phyloP scores from a whole-genome alignment of 1,140 invertebrate species.

The Lysiphlebus fabarum region DNA sequence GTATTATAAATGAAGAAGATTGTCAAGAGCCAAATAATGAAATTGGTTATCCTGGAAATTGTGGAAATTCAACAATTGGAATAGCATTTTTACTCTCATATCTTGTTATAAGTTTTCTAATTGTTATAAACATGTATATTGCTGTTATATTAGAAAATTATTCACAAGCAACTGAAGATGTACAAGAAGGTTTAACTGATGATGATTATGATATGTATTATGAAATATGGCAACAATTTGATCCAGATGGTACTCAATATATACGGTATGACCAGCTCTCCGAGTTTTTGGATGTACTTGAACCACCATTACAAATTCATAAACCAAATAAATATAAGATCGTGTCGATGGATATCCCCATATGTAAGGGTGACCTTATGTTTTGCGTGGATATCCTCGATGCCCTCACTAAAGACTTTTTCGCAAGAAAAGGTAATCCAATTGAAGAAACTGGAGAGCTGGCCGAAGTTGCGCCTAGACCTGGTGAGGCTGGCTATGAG shows the following conservation, averaged over 20 bases:
- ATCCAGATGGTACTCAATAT: conserved; percentile 96
- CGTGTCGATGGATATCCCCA: conserved; percentile 97
- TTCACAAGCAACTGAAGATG: conserved; percentile 93
- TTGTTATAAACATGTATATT: conserved; percentile 99
- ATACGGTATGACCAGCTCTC: conserved; percentile 90
- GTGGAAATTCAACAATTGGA: conserved; percentile 87
- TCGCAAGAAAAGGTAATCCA: conserved; percentile 89
- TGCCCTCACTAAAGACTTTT: conserved; percentile 93
- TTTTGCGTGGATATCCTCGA: conserved; percentile 98
- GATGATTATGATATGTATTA: conserved; percentile 99
- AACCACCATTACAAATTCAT: conserved; percentile 91
- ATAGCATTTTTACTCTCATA: conserved; percentile 94
- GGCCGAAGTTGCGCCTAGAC: conserved; percentile 69
- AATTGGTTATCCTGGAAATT: conserved; percentile 83
- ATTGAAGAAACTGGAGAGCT: conserved; percentile 85
- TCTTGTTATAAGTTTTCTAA: conserved; percentile 95
- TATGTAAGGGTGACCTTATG: conserved; percentile 94
- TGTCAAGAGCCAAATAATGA: conserved; percentile 85
- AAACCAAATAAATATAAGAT: conserved; percentile 99
- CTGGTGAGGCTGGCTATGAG: conserved; percentile 84
- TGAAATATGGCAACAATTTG: conserved; percentile 98
- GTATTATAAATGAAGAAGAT: conserved; percentile 92
- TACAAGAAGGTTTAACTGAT: conserved; percentile 95
- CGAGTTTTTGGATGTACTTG: conserved; percentile 91
- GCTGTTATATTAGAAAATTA: conserved; percentile 99